These are phyloP conservation scores for Meiosimyza decipiens DNA, from an alignment of 2,888 invertebrate species.

Conservation along the genomic window DNA sequence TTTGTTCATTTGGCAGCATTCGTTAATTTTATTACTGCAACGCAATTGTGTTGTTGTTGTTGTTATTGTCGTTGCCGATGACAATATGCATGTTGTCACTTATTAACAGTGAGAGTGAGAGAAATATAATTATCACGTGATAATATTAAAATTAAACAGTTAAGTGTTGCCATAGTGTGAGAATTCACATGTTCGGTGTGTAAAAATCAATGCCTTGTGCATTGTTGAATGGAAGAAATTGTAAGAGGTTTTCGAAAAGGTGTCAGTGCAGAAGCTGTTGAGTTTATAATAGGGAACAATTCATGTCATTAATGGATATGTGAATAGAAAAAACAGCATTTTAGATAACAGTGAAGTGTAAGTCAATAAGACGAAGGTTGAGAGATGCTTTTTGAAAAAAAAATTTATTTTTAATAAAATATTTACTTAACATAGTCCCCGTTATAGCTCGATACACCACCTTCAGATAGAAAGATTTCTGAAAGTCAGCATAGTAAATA, in stretches of 20 bases:
- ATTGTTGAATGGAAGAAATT: background rate
- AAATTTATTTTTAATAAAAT: too few relatives aligned
- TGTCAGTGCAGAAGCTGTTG: slow-evolving; percentile 12
- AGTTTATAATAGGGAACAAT: background rate
- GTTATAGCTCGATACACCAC: too few relatives aligned
- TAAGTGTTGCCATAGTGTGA: too few relatives aligned
- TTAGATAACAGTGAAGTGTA: background rate
- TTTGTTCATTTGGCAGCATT: slow-evolving; percentile 27
- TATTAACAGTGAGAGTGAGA: too few relatives aligned
- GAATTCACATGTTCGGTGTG: background rate
- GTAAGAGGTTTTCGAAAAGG: background rate
- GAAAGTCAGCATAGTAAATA: too few relatives aligned
- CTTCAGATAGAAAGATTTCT: too few relatives aligned
- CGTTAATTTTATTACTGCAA: slow-evolving; percentile 11
- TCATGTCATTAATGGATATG: too few relatives aligned
- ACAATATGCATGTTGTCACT: too few relatives aligned
- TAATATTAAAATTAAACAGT: too few relatives aligned
- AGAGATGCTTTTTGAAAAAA: background rate
- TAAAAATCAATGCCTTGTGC: slow-evolving; percentile 5
- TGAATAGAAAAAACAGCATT: too few relatives aligned
- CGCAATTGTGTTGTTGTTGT: background rate
- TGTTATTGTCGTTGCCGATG: slow-evolving; percentile 1
- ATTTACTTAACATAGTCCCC: too few relatives aligned
- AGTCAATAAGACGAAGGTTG: background rate
- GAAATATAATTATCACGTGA: too few relatives aligned